Evolutionary conservation across 2,888 invertebrate species (phyloP).

Genomic region (Sarcophaga rosellei): DNA sequence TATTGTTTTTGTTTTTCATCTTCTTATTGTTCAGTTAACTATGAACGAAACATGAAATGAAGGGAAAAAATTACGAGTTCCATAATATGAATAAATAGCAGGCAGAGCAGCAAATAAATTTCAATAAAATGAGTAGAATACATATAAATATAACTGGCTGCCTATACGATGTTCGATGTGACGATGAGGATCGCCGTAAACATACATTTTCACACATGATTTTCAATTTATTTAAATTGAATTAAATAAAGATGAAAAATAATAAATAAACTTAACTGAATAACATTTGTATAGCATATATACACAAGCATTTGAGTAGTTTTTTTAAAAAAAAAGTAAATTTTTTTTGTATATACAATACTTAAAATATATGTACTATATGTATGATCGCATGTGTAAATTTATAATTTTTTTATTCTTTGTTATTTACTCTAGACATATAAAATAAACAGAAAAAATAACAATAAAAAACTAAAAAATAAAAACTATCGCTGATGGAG

Average conservation of each 20-base stretch:
- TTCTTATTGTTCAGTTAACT: background rate
- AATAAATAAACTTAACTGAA: background rate
- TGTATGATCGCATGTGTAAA: constrained; percentile 29
- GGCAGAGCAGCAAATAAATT: constrained; percentile 36
- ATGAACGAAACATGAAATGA: constrained; percentile 34
- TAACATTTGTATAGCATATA: background rate
- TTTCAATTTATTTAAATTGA: constrained; percentile 65
- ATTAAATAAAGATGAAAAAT: constrained; percentile 55
- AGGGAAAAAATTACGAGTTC: constrained; percentile 11
- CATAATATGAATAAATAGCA: constrained; percentile 33
- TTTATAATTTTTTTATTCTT: background rate
- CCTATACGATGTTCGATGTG: no score
- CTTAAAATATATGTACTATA: background rate
- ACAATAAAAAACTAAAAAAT: background rate
- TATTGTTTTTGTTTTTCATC: background rate
- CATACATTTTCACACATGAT: constrained; percentile 56
- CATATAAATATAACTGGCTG: background rate
- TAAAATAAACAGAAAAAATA: background rate
- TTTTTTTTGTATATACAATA: background rate
- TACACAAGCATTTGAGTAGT: constrained; percentile 9
- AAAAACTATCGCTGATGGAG: constrained; percentile 12
- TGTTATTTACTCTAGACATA: constrained; percentile 4
- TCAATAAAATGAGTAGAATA: constrained; percentile 44
- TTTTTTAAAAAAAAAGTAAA: background rate
- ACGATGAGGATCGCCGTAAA: background rate